Base-by-base conservation (phyloP, 2,797 vertebrate species). In the Sibirionetta formosa region DNA sequence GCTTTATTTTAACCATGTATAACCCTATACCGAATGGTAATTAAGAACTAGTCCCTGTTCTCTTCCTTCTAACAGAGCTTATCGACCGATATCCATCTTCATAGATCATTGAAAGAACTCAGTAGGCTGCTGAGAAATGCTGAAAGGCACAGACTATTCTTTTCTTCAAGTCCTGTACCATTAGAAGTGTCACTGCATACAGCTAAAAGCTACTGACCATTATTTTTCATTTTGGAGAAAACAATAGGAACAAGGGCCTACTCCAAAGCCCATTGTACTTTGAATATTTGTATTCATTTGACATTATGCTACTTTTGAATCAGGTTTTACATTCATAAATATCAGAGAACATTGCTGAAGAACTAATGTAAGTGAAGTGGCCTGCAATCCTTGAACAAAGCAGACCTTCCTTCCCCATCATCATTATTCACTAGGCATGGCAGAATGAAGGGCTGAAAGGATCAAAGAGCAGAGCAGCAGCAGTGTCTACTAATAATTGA, bases 401-500 rank as follows among this genome's bases (percentile, higher is more conserved):
- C 72, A 86, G 91, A 94, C 85, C 89, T 89, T 88, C 48, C 63
- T 94, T 71, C 31, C 85, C 78, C 56, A 78, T 80, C 77, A 88
- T 79, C 90, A 93, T 96, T 86, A 96, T 70, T 96, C 96, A 91
- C 73, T 50, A 79, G 46, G 14, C 77, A 29, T 66, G 85, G 87
- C 93, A 96, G 82, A 83, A 90, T 86, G 85, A 91, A 94, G 87
- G 80, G 73, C 85, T 94, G 89, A 95, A 91, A 96, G 89, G 95
- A 96, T 93, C 93, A 93, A 93, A 95, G 96, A 90, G 87, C 89
- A 93, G 87, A 94, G 60, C 69, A 91, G 82, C 63, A 91, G 80
- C 80, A 93, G 57, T 86, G 90, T 88, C 96, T 91, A 89, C 84
- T 81, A 53, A 86, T 91, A 95, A 95, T 11, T 94, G 90, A 96